Percentiles rank a stretch among this genome's conserved stretches.
Conservation (phyloP, 2,113 vertebrate genomes). For the Xenopus borealis region DNA sequence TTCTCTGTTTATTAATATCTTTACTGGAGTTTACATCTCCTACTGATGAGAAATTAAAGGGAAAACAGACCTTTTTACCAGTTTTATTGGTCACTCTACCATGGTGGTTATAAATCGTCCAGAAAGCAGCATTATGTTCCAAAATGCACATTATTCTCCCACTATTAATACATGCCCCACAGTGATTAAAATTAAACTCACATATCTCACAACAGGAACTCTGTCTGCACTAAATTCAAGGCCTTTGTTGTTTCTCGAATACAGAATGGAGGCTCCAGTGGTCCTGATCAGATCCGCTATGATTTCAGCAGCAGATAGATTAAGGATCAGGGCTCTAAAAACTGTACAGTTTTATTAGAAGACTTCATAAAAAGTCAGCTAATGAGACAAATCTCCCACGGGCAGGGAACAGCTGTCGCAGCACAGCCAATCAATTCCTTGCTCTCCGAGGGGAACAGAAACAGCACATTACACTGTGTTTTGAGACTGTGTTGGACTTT, state of each 20-base stretch:
- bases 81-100: no score
- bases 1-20: no score
- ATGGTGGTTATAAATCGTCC: background rate
- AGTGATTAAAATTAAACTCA: background rate
- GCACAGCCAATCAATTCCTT: background rate
- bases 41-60: no score
- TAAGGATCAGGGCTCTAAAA: background rate
- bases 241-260: background rate
- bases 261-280: background rate
- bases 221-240: conserved; percentile 1
- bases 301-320: background rate
- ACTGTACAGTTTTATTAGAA: background rate
- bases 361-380: background rate
- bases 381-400: background rate
- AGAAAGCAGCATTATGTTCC: background rate
- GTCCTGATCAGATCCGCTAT: background rate
- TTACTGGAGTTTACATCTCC: no score
- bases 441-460: background rate
- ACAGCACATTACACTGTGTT: background rate
- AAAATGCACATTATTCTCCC: background rate
- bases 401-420: background rate
- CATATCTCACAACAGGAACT: background rate
- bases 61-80: no score
- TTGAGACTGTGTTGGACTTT: background rate
- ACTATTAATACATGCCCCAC: background rate